Base-by-base conservation (phyloP, 37 sponge, comb jelly and placozoan genomes). In the Sycon ciliatum region DNA sequence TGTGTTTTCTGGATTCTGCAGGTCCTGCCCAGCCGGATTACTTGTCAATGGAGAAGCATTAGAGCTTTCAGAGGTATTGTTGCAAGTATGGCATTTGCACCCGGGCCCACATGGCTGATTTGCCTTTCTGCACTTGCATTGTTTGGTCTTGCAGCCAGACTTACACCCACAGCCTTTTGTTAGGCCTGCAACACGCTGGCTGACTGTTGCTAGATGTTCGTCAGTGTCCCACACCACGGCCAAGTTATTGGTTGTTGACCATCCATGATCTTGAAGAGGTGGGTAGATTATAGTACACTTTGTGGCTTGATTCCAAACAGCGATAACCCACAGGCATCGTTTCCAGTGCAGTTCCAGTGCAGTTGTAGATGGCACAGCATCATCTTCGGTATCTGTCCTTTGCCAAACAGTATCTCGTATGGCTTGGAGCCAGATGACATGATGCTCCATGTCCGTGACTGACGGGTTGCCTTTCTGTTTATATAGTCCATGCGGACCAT, bases 361-460 rank as follows among this genome's bases (percentile, higher is more conserved):
- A n/a, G 65, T 68, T 34, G 40, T 36, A 7, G 67, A 76, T 20
- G 77, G 57, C 36, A 67, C 23, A 67, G 67, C 67, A 53, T 76
- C 77, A 76, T 76, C 67, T 42, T 76, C 77, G 54, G 67, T 67
- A 36, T 26, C 53, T 53, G 32, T 42, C 7, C 77, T 22, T 24
- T 76, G 13, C 68, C 77, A 76, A 24, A 76, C 53, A 49, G 24
- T 76, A 9, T 76, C 37, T n/a, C 77, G 54, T 22, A 76, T 65
- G 38, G 52, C 57, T 28, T 67, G 38, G 1, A 76, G 23, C 77
- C 77, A 67, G 11, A 3, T 20, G 18, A 13, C 16, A 39, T 76
- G 67, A 23, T 76, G 68, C 32, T 76, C 28, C 34, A 60, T 11
- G 29, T 38, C 28, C 37, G 36, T 56, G 1, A 18, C 26, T 3